phyloP scores from a whole-genome alignment of 2,888 invertebrate species.

The Leptarthrus brevirostris region DNA sequence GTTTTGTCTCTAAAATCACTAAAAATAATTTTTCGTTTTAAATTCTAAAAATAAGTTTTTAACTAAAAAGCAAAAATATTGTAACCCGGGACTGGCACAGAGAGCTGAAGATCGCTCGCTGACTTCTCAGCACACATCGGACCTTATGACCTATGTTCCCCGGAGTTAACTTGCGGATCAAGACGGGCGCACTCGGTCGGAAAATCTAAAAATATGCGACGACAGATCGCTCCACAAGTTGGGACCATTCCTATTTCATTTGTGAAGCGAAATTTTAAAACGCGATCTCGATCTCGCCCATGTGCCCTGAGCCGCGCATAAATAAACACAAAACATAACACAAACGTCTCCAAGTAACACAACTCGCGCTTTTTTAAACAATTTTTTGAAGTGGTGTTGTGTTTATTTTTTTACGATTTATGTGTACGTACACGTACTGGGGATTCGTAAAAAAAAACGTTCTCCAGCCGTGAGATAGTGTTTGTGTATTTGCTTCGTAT shows the following conservation, averaged over 20 bases:
- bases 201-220: slow-evolving; percentile 48
- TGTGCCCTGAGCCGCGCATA: slow-evolving; percentile 31
- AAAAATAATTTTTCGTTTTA: slow-evolving; percentile 40
- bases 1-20: slow-evolving; percentile 2
- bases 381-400: not conserved
- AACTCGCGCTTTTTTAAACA: not conserved
- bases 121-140: slow-evolving; percentile 11
- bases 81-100: slow-evolving; percentile 31
- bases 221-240: slow-evolving; percentile 26
- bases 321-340: slow-evolving; percentile 36
- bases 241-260: not conserved
- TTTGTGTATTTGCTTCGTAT: slow-evolving; percentile 11
- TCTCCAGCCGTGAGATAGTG: not conserved
- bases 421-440: not conserved
- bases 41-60: slow-evolving; percentile 34
- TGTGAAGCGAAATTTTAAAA: slow-evolving; percentile 12
- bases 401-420: not conserved
- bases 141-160: slow-evolving; percentile 53
- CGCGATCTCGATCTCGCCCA: slow-evolving; percentile 25
- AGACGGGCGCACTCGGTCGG: slow-evolving; percentile 9
- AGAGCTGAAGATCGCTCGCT: not conserved
- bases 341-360: not conserved
- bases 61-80: slow-evolving; percentile 22
- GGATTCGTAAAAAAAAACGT: not conserved
- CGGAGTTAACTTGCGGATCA: slow-evolving; percentile 38